phyloP scores from a whole-genome alignment of 2,797 vertebrate species.

The Hafferia zeledoni region DNA sequence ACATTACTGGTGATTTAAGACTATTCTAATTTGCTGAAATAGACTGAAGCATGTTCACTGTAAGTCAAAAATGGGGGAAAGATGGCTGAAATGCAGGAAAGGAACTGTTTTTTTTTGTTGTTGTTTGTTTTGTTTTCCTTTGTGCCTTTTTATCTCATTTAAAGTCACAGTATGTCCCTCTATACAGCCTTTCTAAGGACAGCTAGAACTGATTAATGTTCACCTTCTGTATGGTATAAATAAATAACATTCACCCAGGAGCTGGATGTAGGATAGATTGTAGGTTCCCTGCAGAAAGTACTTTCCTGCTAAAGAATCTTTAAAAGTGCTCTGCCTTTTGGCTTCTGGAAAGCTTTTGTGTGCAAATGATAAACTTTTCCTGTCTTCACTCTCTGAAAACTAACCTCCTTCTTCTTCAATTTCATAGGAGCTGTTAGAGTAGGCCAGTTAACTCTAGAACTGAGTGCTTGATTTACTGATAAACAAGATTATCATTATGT shows the following conservation, averaged over 20 bases:
- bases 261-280: accelerated
- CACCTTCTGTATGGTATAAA: neutral
- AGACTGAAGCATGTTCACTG: neutral
- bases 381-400: neutral
- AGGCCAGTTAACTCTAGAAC: neutral
- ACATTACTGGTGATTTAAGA: neutral
- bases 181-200: neutral
- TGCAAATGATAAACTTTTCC: neutral
- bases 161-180: neutral
- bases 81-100: neutral
- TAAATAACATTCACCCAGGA: neutral
- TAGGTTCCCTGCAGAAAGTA: neutral
- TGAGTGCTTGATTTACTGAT: neutral
- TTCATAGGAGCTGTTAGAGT: neutral
- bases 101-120: neutral
- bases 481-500: neutral
- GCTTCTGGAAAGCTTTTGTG: neutral
- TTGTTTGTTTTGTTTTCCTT: neutral
- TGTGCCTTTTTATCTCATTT: neutral
- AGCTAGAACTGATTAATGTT: neutral
- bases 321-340: neutral
- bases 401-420: neutral
- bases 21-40: neutral
- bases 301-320: neutral
- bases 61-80: neutral